These are phyloP conservation scores for Bombus terrestris DNA, from an alignment of 1,140 invertebrate genomes.

Conservation along the genomic window DNA sequence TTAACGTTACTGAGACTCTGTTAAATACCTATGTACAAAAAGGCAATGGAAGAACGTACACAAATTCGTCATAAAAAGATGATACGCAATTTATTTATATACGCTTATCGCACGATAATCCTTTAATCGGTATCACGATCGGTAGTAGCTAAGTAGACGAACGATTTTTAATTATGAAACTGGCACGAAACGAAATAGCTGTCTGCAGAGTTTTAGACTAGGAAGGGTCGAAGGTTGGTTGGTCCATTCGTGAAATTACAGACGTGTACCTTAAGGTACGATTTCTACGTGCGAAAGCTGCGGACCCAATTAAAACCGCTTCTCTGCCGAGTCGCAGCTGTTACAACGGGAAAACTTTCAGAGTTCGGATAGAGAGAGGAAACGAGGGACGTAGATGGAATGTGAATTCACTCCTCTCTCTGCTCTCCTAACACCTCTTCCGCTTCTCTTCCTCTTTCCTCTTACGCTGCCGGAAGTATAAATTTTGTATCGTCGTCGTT, in stretches of 20 bases:
- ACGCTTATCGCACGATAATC: background rate
- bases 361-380: slow-evolving; percentile 57
- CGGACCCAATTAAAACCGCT: slow-evolving; percentile 74
- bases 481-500: slow-evolving; percentile 55
- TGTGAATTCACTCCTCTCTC: slow-evolving; percentile 56
- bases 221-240: background rate
- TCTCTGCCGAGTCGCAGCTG: slow-evolving; percentile 67
- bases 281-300: slow-evolving; percentile 50
- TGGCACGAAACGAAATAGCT: background rate
- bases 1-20: too few relatives aligned
- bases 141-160: background rate
- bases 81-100: too few relatives aligned
- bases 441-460: background rate
- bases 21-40: too few relatives aligned
- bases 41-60: too few relatives aligned
- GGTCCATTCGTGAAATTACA: slow-evolving; percentile 42
- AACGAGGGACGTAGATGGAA: slow-evolving; percentile 60
- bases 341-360: slow-evolving; percentile 64
- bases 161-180: slow-evolving; percentile 36
- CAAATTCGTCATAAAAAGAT: too few relatives aligned
- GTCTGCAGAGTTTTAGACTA: background rate
- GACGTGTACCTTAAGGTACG: slow-evolving; percentile 47
- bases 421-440: slow-evolving; percentile 4
- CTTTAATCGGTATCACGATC: background rate
- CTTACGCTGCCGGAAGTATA: slow-evolving; percentile 36